Base-by-base conservation (phyloP, 2,888 invertebrate genomes). In the Pediacus dermestoides region DNA sequence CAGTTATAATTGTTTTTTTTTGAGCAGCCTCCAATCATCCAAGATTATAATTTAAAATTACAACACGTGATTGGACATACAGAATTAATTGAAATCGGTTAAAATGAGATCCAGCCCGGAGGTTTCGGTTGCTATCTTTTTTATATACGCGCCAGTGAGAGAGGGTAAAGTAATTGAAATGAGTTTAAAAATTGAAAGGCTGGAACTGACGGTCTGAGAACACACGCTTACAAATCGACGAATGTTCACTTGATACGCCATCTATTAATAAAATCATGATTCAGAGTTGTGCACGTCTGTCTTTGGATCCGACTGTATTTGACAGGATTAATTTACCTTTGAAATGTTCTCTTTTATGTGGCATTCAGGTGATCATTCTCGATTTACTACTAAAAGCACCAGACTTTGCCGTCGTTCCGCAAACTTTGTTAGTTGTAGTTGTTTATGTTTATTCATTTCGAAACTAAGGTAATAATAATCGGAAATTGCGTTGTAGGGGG, bases 301-400 rank as follows among this genome's bases (percentile, higher is more conserved):
- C 37, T 52, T 38, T 42, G n/a, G n/a, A 38, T 39, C 43, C 48
- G 41, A 42, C 51, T 59, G 59, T 42, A 42, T 53, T 51, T 57
- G 60, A 60, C 60, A 60, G 58, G 48, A 55, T 60, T 60, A 60
- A 60, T 58, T 60, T 60, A 57, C 57, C 57, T 60, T 57, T 53
- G 50, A 47, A 51, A 49, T 43, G 40, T 46, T 47, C 42, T 50
- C 57, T 58, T 58, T 57, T 51, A 53, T 55, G 56, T 48, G 51
- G 47, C 48, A 47, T 48, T 49, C 49, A 53, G 50, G 50, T 53
- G 55, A 47, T 51, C 50, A 48, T 45, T 43, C 39, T 44, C 48
- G 45, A 47, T 50, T 46, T 37, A 36, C 21, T 6, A 9, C 25
- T 9, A 25, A 25, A n/a, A n/a, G n/a, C n/a, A n/a, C n/a, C n/a